Evolutionary conservation across 2,113 vertebrate genomes (phyloP).

Genomic region (Elaphurus davidianus): DNA sequence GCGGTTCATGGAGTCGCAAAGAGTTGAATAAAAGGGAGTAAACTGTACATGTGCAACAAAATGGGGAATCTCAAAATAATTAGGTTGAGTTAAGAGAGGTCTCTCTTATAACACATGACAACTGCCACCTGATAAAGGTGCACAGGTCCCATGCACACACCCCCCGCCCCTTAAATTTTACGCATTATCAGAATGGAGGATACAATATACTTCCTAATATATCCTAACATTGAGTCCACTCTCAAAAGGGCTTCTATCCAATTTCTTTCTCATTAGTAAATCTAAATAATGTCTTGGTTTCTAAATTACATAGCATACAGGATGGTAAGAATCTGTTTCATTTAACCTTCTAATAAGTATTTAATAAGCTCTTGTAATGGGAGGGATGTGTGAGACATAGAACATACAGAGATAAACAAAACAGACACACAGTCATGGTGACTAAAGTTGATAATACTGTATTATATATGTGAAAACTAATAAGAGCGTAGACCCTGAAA

Average conservation of each 20-base stretch:
- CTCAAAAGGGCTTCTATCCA: neutral
- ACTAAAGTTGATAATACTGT: neutral
- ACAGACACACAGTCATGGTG: neutral
- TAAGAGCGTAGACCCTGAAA: neutral
- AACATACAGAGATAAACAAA: neutral
- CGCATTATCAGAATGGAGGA: neutral
- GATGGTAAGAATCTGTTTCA: neutral
- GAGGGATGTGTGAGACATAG: neutral
- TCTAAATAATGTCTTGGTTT: neutral
- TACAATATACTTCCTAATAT: neutral
- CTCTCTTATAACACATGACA: neutral
- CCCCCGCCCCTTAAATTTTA: neutral
- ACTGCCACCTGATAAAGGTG: neutral
- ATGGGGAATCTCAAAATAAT: neutral
- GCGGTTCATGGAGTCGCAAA: no score
- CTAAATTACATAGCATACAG: neutral
- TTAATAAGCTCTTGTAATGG: neutral
- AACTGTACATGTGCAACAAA: neutral
- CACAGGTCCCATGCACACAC: rapidly evolving
- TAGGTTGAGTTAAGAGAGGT: neutral
- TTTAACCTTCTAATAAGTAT: neutral
- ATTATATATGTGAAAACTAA: neutral
- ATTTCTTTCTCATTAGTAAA: neutral
- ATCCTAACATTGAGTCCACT: neutral
- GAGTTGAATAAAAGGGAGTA: neutral